Percentiles rank a stretch among this genome's conserved stretches.
Evolutionary conservation across 2,113 vertebrate genomes (phyloP).

Genomic region (Hystrix brachyura): DNA sequence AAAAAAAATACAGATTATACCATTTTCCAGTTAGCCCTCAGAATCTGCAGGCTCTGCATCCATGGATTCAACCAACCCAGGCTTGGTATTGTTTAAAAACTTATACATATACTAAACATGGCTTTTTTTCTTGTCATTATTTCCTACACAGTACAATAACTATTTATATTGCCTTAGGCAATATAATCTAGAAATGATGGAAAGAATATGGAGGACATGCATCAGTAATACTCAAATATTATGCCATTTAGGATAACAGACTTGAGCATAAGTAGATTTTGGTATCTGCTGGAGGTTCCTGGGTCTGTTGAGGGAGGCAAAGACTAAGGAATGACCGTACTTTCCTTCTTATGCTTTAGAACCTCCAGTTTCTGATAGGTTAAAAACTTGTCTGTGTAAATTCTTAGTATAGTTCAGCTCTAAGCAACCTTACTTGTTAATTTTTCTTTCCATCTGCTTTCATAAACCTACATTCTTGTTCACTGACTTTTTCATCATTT

Average conservation of each 20-base stretch:
- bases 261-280: background rate
- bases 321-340: background rate
- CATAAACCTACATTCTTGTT: background rate
- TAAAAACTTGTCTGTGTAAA: conserved; percentile 6
- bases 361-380: background rate
- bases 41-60: background rate
- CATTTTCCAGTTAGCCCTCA: background rate
- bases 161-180: background rate
- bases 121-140: background rate
- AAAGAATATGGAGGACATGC: background rate
- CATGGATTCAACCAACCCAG: background rate
- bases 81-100: background rate
- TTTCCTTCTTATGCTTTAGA: background rate
- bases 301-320: too few species aligned
- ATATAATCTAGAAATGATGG: background rate
- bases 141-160: background rate
- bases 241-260: background rate
- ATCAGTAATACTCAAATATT: background rate
- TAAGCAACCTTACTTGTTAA: background rate
- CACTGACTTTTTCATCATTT: background rate
- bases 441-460: background rate
- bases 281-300: background rate
- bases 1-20: background rate
- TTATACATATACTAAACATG: background rate
- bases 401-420: background rate